Evolutionary conservation across 2,113 vertebrate species (phyloP).

Genomic region (Petaurus breviceps): DNA sequence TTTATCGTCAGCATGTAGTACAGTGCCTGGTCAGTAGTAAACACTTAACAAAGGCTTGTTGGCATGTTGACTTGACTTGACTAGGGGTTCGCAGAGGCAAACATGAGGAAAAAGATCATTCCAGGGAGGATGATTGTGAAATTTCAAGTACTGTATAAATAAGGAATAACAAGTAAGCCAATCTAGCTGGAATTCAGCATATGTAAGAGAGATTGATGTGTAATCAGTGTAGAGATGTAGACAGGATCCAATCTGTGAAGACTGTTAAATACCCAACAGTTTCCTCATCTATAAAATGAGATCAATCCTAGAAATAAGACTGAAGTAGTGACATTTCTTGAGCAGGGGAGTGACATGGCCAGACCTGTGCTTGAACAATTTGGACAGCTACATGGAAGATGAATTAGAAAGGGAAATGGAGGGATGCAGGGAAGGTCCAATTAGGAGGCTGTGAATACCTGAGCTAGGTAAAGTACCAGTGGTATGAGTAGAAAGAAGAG

Average conservation of each 20-base stretch:
- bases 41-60: neutral
- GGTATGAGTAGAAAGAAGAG: neutral
- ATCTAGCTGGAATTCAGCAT: neutral
- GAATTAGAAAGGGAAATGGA: neutral
- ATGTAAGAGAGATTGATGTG: neutral
- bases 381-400: neutral
- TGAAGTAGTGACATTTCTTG: neutral
- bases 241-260: neutral
- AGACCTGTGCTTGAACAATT: neutral
- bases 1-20: neutral
- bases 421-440: neutral
- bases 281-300: neutral
- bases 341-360: neutral
- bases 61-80: neutral
- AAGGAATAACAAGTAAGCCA: neutral
- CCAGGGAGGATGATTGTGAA: neutral
- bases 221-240: neutral
- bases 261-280: neutral
- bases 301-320: neutral
- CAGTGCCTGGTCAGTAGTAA: neutral
- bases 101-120: neutral
- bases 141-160: neutral
- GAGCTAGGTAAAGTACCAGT: neutral
- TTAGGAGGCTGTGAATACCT: neutral
- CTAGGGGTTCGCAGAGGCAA: neutral